Percentiles rank a stretch among this genome's conserved stretches.
These are phyloP conservation scores for Caracal caracal DNA, from an alignment of 2,113 vertebrate genomes.

Conservation along the genomic window DNA sequence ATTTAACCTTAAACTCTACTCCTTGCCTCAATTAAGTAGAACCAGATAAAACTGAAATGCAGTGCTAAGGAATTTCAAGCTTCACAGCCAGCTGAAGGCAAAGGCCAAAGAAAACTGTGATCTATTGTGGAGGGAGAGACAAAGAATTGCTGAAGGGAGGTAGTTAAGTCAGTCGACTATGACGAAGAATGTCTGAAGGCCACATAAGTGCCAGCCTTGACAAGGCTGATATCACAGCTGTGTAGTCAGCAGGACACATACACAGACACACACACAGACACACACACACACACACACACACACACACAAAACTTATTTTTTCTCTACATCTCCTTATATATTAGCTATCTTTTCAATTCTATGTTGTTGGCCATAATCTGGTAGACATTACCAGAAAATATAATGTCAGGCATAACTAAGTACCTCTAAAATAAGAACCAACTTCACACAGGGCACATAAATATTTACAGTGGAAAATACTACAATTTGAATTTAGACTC, in stretches of 20 bases:
- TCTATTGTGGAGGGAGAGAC: neutral
- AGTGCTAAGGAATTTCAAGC: conserved; percentile 15
- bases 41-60: conserved; percentile 22
- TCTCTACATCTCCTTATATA: neutral
- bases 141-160: conserved; percentile 12
- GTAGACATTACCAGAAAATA: neutral
- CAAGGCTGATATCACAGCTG: neutral
- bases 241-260: neutral
- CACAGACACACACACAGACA: neutral
- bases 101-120: conserved; percentile 26
- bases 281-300: neutral
- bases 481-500: neutral
- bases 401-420: neutral
- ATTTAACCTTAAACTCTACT: conserved; percentile 43
- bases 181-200: neutral
- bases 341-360: neutral
- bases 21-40: conserved; percentile 19
- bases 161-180: neutral
- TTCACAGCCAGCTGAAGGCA: neutral
- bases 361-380: neutral
- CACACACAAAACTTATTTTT: neutral
- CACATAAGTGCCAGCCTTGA: neutral
- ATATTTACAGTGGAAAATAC: neutral
- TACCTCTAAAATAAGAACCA: neutral
- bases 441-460: neutral